Evolutionary conservation across 2,113 vertebrate genomes (phyloP).

Genomic region (Corvus moneduloides): DNA sequence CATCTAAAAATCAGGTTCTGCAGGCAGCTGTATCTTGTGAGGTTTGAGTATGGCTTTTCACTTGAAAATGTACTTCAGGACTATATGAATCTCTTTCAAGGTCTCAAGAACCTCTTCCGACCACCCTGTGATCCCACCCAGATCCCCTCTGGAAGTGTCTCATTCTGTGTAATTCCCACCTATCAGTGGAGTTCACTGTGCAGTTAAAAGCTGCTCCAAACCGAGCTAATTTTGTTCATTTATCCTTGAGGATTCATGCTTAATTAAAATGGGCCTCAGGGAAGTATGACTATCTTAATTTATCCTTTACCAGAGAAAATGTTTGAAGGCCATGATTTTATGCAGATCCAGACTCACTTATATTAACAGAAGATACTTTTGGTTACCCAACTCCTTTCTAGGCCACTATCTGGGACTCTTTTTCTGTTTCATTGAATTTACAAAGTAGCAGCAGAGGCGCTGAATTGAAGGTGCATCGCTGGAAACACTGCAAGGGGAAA

Average conservation of each 20-base stretch:
- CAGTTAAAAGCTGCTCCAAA: not conserved
- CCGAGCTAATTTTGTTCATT: not conserved
- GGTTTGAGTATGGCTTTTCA: not conserved
- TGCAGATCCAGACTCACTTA: not conserved
- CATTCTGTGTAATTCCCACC: not conserved
- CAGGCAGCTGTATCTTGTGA: not conserved
- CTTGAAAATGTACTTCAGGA: not conserved
- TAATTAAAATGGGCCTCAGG: conserved; percentile 3
- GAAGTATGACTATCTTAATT: not conserved
- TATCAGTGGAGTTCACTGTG: rapidly evolving
- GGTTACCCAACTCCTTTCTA: not conserved
- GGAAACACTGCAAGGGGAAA: not conserved
- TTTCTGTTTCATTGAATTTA: not conserved
- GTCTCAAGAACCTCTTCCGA: not conserved
- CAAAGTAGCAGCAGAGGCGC: not conserved
- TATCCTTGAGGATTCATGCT: not conserved
- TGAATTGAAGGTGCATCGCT: not conserved
- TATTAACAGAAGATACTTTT: not conserved
- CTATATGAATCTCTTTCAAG: not conserved
- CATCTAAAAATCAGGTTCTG: not conserved
- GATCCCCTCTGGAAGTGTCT: not conserved
- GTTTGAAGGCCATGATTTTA: not conserved
- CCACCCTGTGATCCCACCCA: not conserved
- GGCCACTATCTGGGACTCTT: not conserved
- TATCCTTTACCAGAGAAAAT: conserved; percentile 7